Base-by-base conservation (phyloP, 1,140 invertebrate genomes). In the Amyelois transitella region DNA sequence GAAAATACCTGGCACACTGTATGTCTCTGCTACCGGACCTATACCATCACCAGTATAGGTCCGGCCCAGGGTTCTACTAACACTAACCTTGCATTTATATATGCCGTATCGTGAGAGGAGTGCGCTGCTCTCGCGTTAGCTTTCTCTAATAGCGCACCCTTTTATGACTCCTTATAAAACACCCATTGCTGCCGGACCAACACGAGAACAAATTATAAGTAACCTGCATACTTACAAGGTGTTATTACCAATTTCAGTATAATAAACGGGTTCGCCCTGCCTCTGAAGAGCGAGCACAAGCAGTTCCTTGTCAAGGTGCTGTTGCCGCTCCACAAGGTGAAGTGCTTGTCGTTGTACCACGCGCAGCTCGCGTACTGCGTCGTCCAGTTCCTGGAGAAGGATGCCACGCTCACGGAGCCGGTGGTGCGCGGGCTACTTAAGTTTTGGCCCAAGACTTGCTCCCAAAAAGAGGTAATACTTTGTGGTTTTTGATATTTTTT, bases 321-420 rank as follows among this genome's bases (percentile, higher is more conserved):
- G 77, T 93, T 99, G 84, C 99, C 99, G 69, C 90, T 99, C 87
- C 98, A 99, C 92, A 99, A 98, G 92, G 96, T 98, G 72, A 98
- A 97, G 91, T 95, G 94, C 89, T 90, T 98, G 91, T 93, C 94
- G 89, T 85, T 98, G 90, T 94, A 96, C 92, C 92, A 99, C 93
- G 94, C 98, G 92, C 97, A 99, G 92, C 91, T 99, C 80, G 97
- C 98, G 73, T 99, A 99, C 90, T 99, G 98, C 92, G 97, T 99
- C 82, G 98, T 99, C 69, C 98, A 99, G 91, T 99, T 99, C 92
- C 90, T 99, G 60, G 98, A 99, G 91, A 99, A 99, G 89, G 98
- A 99, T 91, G 93, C 97, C 69, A 95, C 94, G 69, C 91, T 99
- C 72, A 99, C 98, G 64, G 97, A 99, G 90, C 96, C 96, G 60